Base-by-base conservation (phyloP, 23 tunicate species). In the Aplidium turbinatum region DNA sequence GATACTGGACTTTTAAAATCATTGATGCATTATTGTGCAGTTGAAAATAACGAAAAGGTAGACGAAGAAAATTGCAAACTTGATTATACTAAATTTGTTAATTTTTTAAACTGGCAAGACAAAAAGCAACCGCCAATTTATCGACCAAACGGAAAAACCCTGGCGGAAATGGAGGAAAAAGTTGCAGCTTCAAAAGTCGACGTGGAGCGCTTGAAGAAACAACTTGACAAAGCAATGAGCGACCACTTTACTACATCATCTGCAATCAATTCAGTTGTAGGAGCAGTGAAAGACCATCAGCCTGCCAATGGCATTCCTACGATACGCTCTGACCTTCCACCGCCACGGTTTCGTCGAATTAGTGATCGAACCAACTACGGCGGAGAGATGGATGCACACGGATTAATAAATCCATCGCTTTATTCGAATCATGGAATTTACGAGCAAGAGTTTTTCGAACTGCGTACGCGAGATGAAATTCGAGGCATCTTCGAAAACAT, bases 81-180 rank as follows among this genome's bases (percentile, higher is more conserved):
- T 9, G 91, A 91, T 42, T 84, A 91, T 51, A 70, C 45, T 3
- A 78, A 91, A 42, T 91, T 91, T 74, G 97, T 92, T 48, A 91
- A 91, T 61, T 91, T 84, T 34, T 47, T 91, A 19, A 91, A 91
- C 82, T 91, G 97, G 97, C 68, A 91, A 56, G 83, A 91, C 47
- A 91, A 91, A 47, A 46, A 47, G 55, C 38, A 58, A 26, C 35
- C 72, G 23, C 76, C 76, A 16, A 3, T 3, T 6, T 5, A 4
- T 47, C n/a, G 18, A 3, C 58, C n/a, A 9, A 13, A 4, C 28
- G 31, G 47, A 35, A 70, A 70, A 21, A n/a, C n/a, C n/a, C n/a
- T n/a, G n/a, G n/a, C n/a, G n/a, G 50, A 42, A 42, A 42, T 9
- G 11, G 50, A 42, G 50, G 16, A 42, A 42, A 42, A 42, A 42